These are phyloP conservation scores for Drosophila borealis DNA, from an alignment of 2,888 invertebrate species.

Conservation along the genomic window DNA sequence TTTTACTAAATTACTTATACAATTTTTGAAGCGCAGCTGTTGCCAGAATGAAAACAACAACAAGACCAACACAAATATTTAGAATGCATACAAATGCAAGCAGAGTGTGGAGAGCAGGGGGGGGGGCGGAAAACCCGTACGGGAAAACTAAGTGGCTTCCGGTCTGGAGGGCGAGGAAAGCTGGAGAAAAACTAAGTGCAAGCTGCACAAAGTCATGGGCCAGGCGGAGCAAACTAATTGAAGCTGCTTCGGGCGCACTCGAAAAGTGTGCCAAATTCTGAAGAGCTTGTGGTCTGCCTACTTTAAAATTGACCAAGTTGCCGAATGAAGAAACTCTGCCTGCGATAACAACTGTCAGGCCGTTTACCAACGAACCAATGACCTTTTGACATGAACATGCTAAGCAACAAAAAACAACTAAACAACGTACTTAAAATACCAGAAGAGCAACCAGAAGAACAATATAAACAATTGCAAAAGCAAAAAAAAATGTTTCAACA, in stretches of 20 bases:
- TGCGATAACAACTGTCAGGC: constrained; percentile 32
- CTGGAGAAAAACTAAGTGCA: constrained; percentile 7
- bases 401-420: constrained; percentile 22
- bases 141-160: constrained; percentile 17
- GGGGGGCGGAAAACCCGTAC: neutral
- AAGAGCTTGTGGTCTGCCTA: constrained; percentile 51
- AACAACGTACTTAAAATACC: constrained; percentile 45
- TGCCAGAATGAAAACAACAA: constrained; percentile 41
- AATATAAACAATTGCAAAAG: constrained; percentile 21
- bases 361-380: constrained; percentile 62
- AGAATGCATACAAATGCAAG: constrained; percentile 54
- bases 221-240: constrained; percentile 47
- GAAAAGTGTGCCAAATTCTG: constrained; percentile 51
- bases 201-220: constrained; percentile 35
- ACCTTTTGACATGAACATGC: constrained; percentile 63
- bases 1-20: constrained; percentile 75
- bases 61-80: constrained; percentile 57
- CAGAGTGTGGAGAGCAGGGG: neutral
- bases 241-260: constrained; percentile 14
- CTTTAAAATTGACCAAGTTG: constrained; percentile 58
- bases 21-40: constrained; percentile 66
- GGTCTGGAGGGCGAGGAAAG: neutral
- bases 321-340: constrained; percentile 13
- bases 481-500: neutral
- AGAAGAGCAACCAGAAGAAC: constrained; percentile 29